Evolutionary conservation across 2,888 invertebrate genomes (phyloP).

Genomic region (Sphinx pinastri): DNA sequence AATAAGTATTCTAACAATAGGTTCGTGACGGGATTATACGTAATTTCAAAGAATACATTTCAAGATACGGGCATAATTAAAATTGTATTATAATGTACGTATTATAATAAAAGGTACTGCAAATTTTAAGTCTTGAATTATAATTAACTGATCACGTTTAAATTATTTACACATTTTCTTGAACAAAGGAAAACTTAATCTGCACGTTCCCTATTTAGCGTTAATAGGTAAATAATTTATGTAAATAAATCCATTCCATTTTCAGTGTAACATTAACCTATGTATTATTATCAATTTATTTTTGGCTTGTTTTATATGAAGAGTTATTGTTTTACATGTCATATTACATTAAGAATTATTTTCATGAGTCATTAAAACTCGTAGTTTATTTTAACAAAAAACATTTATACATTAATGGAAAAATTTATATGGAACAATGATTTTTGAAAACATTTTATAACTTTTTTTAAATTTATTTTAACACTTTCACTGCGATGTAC

Average conservation of each 20-base stretch:
- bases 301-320: conserved; percentile 33
- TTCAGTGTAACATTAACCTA: conserved; percentile 12
- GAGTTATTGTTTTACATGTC: conserved; percentile 28
- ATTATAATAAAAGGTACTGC: no score
- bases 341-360: conserved; percentile 16
- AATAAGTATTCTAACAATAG: background rate
- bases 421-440: conserved; percentile 24
- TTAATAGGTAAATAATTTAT: background rate
- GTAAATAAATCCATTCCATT: background rate
- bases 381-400: conserved; percentile 27
- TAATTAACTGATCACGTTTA: no score
- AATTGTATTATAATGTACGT: no score
- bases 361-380: conserved; percentile 19
- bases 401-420: conserved; percentile 33
- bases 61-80: no score
- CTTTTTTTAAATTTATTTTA: background rate
- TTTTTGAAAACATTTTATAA: conserved; percentile 11
- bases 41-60: no score
- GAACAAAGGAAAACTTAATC: background rate
- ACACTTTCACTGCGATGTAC: background rate
- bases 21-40: no score
- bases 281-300: conserved; percentile 29
- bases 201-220: background rate
- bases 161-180: no score
- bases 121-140: no score